phyloP scores from a whole-genome alignment of 1,140 invertebrate species.

The Drosophila asahinai region DNA sequence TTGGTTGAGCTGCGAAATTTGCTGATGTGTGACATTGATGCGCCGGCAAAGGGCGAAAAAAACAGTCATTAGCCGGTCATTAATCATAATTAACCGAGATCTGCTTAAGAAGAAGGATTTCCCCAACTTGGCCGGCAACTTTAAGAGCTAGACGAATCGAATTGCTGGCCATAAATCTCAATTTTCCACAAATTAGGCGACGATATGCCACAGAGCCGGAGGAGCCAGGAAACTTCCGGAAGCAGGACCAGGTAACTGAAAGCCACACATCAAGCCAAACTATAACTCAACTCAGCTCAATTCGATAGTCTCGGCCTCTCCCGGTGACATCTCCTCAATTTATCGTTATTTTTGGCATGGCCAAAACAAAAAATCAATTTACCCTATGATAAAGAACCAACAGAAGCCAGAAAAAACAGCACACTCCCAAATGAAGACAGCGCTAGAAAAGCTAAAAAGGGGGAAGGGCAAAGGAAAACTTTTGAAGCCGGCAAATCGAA shows the following conservation, averaged over 20 bases:
- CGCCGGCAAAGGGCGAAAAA: constrained; percentile 18
- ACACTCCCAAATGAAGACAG: constrained; percentile 26
- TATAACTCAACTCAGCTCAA: constrained; percentile 73
- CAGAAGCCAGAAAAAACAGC: constrained; percentile 8
- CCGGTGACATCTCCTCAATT: constrained; percentile 80
- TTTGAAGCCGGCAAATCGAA: constrained; percentile 70
- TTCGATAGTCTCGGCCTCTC: constrained; percentile 39
- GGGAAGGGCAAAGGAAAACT: constrained; percentile 24
- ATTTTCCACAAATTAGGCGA: constrained; percentile 79
- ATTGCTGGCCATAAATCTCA: constrained; percentile 72
- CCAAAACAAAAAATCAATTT: constrained; percentile 79
- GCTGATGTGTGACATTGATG: constrained; percentile 56
- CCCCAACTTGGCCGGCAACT: constrained; percentile 39
- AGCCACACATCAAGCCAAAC: constrained; percentile 73
- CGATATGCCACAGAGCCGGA: constrained; percentile 59
- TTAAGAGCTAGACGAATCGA: constrained; percentile 43
- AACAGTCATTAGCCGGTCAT: constrained; percentile 65
- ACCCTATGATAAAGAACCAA: constrained; percentile 70
- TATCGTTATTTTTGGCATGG: constrained; percentile 75
- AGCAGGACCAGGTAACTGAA: constrained; percentile 44
- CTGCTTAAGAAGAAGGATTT: not conserved
- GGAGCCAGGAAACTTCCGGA: constrained; percentile 2
- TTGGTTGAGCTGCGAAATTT: constrained; percentile 7
- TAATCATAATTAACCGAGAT: constrained; percentile 71
- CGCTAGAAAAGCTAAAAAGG: not conserved